Evolutionary conservation across 2,797 vertebrate species (phyloP), one percentile per base, ranked within the genome.

Genomic region (Momotus momota): DNA sequence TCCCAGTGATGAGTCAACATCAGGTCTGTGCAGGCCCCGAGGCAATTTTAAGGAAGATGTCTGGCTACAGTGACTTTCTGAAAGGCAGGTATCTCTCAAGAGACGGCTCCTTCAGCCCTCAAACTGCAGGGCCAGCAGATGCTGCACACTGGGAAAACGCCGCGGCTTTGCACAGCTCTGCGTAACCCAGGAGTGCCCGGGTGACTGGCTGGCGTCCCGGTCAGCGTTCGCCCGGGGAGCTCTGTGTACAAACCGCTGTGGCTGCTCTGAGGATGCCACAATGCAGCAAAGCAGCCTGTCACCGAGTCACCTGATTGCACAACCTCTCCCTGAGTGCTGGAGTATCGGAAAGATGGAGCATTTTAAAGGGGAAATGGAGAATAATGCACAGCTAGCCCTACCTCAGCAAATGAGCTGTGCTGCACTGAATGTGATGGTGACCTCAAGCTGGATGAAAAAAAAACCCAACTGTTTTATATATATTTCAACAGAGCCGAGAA

Each of bases 301-400:
- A 89, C 70, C 10, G 9, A 66, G 86, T 95, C 95, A 96, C 94
- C 95, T 93, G 95, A 96, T 91, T 72, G 69, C 91, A 93, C 88
- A 84, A 61, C 75, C 90, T 86, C 77, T 1, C 83, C 90, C 58
- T 6, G 25, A 92, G 78, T 79, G 86, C 71, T 38, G 52, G 83
- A 81, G 72, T 83, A 29, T 71, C 74, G n/a, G 88, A 65, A 95
- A 95, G 67, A 96, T 93, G 96, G 91, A 96, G 86, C 12, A 27
- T 82, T 96, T 96, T 96, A 96, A 96, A 95, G 95, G 94, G 93
- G 96, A 97, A 97, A 94, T 74, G 88, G 71, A 95, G 92, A 87
- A 77, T 48, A 82, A 81, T 2, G 35, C 65, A 54, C 38, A 31
- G 77, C 73, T 29, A 86, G 52, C 64, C 45, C 64, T 38, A 33